phyloP scores from a whole-genome alignment of 2,797 vertebrate genomes.

The Microctenopoma lineatum region DNA sequence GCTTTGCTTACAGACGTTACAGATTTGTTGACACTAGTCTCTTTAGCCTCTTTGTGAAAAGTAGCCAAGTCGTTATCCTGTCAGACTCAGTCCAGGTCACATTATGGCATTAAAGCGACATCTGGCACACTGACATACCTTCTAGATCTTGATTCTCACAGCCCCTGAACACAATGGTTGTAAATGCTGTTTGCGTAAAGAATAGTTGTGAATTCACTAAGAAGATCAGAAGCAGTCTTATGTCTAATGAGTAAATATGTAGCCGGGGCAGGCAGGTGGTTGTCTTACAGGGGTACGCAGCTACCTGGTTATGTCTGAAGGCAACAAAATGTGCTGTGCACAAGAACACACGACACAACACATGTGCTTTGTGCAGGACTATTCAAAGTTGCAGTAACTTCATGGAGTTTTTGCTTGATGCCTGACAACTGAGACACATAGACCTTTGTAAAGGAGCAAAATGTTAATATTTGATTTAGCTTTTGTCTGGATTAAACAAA shows the following conservation, averaged over 20 bases:
- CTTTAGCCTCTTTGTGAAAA: conserved; percentile 55
- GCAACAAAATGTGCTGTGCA: not conserved
- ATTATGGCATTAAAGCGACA: conserved; percentile 56
- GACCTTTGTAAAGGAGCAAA: not conserved
- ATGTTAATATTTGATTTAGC: not conserved
- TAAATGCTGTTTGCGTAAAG: not conserved
- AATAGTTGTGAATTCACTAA: not conserved
- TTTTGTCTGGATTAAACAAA: no score
- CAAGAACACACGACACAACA: no score
- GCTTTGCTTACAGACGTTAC: not conserved
- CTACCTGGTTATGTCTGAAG: not conserved
- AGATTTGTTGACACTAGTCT: conserved; percentile 43
- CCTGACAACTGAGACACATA: not conserved
- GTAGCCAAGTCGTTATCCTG: conserved; percentile 50
- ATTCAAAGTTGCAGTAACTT: not conserved
- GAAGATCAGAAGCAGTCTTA: not conserved
- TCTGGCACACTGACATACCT: conserved; percentile 42
- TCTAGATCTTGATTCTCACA: conserved; percentile 15
- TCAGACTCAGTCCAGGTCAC: conserved; percentile 40
- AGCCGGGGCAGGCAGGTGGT: not conserved
- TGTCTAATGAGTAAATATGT: not conserved
- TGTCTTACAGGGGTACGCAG: not conserved
- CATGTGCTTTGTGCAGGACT: not conserved
- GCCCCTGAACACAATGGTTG: not conserved
- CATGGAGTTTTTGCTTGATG: not conserved